Base-by-base conservation (phyloP, 2,888 invertebrate species). In the Thymelicus sylvestris region DNA sequence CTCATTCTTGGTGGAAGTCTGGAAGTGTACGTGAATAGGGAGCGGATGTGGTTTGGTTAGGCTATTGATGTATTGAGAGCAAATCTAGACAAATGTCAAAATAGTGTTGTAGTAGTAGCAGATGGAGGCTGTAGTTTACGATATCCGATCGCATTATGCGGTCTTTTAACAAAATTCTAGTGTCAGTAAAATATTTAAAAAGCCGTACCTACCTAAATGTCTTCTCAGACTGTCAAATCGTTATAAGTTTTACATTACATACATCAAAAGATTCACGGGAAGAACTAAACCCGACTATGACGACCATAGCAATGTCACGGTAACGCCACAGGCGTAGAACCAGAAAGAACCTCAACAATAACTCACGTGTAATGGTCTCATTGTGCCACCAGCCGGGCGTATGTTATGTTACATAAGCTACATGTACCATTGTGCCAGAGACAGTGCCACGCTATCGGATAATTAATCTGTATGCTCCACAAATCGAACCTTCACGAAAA, bases 381-480 rank as follows among this genome's bases (percentile, higher is more conserved):
- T 74, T 86, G 74, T 76, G 74, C 72, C 78, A 61, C 71, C 61
- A 72, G 72, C 86, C 75, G 80, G 77, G 81, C 67, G 68, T 82
- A 81, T 81, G 81, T 80, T 76, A 75, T 74, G 76, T 89, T 85
- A 83, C 80, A 83, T 86, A 87, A 87, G 52, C 50, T 57, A 69
- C 63, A 65, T 57, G 60, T 72, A 74, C 72, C 66, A 83, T 88
- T 88, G 86, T 86, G 85, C 83, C 83, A 82, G 80, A 83, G 80
- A 84, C 83, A 84, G 19, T 79, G 75, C 77, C 83, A 84, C 82
- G 81, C 83, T 87, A 89, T 90, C 86, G 80, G 73, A 79, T 86
- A 88, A 90, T 90, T 91, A 91, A 90, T 90, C 88, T 86, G 74
- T 76, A 73, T 75, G 78, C 77, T 81, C 80, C 81, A 83, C 81